Conservation (phyloP, 2,888 invertebrate genomes). For the Mylabris sibirica region DNA sequence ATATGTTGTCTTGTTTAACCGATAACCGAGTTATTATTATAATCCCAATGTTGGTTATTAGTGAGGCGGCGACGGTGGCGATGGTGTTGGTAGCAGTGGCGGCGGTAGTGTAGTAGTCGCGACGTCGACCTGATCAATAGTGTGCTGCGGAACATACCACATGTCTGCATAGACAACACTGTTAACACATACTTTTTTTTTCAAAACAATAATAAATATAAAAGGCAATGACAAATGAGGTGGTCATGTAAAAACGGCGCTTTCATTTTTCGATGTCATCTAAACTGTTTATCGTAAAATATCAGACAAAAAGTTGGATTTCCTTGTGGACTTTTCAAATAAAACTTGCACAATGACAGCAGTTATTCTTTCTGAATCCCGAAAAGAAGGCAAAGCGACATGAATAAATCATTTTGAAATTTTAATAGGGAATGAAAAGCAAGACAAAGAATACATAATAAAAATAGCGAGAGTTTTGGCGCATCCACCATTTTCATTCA, state of each 20-base stretch:
- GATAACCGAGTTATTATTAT: neutral
- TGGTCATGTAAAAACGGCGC: neutral
- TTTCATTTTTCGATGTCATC: neutral
- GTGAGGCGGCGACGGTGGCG: neutral
- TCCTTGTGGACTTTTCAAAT: neutral
- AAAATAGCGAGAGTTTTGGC: neutral
- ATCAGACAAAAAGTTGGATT: neutral
- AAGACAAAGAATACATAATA: neutral
- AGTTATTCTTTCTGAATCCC: neutral
- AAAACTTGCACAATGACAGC: neutral
- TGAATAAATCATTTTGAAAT: slow-evolving; percentile 2
- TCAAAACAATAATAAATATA: neutral
- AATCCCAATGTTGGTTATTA: neutral
- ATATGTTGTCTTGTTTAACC: neutral
- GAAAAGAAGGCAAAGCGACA: neutral
- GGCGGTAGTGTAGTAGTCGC: slow-evolving; percentile 27
- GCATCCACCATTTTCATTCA: neutral
- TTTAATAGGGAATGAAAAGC: neutral
- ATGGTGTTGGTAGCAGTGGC: slow-evolving; percentile 27
- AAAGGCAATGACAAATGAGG: neutral
- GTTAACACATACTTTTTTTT: slow-evolving; percentile 27
- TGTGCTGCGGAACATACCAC: slow-evolving; percentile 49
- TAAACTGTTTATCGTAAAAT: neutral
- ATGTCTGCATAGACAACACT: slow-evolving; percentile 47
- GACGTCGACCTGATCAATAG: slow-evolving; percentile 47